phyloP scores from a whole-genome alignment of 2,113 vertebrate genomes.

The Tangachromis dhanisi region DNA sequence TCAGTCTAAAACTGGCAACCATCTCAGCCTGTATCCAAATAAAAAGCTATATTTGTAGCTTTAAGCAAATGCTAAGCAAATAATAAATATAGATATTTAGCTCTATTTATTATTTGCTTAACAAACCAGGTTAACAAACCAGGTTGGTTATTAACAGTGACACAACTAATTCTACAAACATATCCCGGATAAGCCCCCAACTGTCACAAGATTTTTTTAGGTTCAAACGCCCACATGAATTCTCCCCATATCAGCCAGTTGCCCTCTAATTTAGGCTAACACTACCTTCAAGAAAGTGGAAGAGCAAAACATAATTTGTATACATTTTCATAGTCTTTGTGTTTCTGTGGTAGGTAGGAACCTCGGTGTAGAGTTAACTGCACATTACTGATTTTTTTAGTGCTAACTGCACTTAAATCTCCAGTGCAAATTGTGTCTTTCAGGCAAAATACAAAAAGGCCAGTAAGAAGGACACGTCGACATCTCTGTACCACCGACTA shows the following conservation, averaged over 20 bases:
- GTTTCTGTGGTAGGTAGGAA: accelerated
- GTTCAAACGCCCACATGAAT: accelerated
- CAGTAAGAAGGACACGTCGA: not conserved
- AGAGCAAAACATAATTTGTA: not conserved
- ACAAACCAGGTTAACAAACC: not conserved
- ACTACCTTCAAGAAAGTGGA: not conserved
- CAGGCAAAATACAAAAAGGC: slow-evolving; percentile 53
- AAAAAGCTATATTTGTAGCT: not conserved
- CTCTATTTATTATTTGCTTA: accelerated
- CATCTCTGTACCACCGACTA: slow-evolving; percentile 30
- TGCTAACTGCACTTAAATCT: not conserved
- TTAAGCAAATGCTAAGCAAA: not conserved
- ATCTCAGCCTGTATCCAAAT: not conserved
- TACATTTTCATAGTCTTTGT: not conserved
- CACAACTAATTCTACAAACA: accelerated
- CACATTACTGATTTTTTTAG: accelerated
- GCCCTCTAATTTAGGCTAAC: not conserved
- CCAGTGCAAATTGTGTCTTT: not conserved
- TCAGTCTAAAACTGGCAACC: not conserved
- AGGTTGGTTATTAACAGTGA: not conserved
- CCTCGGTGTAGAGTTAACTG: not conserved
- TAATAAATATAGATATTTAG: not conserved
- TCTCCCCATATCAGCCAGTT: not conserved
- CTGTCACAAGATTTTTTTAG: accelerated
- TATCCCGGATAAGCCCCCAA: not conserved